Conservation (phyloP, 2,888 invertebrate species). For the Spilarctia lutea region DNA sequence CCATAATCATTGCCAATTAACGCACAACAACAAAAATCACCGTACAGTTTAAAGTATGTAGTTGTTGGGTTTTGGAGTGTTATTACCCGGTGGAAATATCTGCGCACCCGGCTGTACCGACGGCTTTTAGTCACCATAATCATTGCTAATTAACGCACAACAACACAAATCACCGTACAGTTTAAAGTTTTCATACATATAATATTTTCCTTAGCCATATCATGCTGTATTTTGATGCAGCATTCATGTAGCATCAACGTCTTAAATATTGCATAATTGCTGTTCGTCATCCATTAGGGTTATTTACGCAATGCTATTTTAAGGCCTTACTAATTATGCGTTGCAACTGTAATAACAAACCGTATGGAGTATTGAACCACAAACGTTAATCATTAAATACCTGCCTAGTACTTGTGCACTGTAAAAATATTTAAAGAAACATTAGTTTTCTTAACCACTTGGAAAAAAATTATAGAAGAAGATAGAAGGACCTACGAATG, state of each 20-base stretch:
- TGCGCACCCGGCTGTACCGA: no score
- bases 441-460: background rate
- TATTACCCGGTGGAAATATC: no score
- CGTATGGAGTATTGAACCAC: conserved; percentile 4
- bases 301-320: conserved; percentile 37
- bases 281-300: conserved; percentile 42
- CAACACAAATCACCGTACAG: no score
- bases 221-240: background rate
- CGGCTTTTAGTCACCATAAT: no score
- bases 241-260: conserved; percentile 28
- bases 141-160: no score
- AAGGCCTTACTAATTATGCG: conserved; percentile 27
- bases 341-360: conserved; percentile 20
- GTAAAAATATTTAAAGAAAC: background rate
- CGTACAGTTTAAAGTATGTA: no score
- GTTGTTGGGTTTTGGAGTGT: no score
- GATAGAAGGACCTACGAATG: no score
- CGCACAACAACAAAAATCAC: no score
- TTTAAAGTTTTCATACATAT: no score
- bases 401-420: background rate
- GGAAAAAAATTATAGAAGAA: no score
- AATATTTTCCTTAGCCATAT: background rate
- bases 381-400: background rate
- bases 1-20: no score
- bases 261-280: conserved; percentile 41